Base-by-base conservation (phyloP, 2,888 invertebrate species). In the Clunio marinus region DNA sequence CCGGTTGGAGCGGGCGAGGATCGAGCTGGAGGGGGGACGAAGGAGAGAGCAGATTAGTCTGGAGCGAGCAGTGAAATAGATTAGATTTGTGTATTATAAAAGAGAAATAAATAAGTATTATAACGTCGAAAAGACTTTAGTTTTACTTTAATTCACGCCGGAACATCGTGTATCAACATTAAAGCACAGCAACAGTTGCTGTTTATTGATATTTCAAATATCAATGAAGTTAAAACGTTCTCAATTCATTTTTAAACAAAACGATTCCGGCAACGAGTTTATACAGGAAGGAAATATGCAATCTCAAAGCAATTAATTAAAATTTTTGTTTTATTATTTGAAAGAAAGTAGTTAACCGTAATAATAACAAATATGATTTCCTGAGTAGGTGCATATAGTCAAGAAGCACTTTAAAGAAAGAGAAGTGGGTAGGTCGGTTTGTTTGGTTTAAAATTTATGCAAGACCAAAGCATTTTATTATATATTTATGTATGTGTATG, bases 291-390 rank as follows among this genome's bases (percentile, higher is more conserved):
- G 51, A 51, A 51, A 20, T 20, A 22, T 51, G 51, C 17, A 51
- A 51, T 51, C 51, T 51, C 51, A n/a, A 51, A 51, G 51, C 51
- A 51, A 51, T 51, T 51, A 51, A 51, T 51, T 51, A 51, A 51
- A 51, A 51, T 51, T 51, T 17, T 51, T 51, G 51, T 20, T 17
- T 51, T 51, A 51, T 51, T 51, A 17, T 51, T 51, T 17, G 51
- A 15, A n/a, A 51, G 8, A 51, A 51, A 51, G 2, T 10, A 10
- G 32, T 32, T 22, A 17, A 51, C 51, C 51, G 7, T 51, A 45
- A 51, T 51, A 51, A 51, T 51, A 51, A 51, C n/a, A 32, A 32
- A 32, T 32, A 32, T 32, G 8, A 32, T 32, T 32, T 32, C 32
- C 32, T 8, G 4, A 4, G 32, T 8, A n/a, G n/a, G n/a, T n/a